Conservation (phyloP, 2,888 invertebrate species). For the Augiades crinisus region DNA sequence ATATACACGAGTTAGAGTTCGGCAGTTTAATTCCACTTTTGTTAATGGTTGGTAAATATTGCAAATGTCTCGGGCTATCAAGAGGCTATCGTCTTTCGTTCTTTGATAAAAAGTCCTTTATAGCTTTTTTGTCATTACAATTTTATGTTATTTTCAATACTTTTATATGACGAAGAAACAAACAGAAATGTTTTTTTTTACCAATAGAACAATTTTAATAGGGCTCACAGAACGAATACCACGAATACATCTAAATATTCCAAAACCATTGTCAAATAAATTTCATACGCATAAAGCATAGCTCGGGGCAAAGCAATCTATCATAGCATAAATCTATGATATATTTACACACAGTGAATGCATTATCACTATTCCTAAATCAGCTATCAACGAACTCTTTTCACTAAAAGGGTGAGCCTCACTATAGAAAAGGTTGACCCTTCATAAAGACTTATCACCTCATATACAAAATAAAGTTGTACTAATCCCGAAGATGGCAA, state of each 20-base stretch:
- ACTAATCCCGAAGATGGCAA: conserved; percentile 60
- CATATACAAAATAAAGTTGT: conserved; percentile 81
- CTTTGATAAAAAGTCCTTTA: too few relatives aligned
- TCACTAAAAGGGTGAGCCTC: conserved; percentile 80
- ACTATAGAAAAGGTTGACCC: conserved; percentile 82
- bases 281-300: conserved; percentile 28
- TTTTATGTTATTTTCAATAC: too few relatives aligned
- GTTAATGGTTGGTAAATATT: too few relatives aligned
- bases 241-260: conserved; percentile 3
- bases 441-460: conserved; percentile 82
- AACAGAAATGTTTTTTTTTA: neutral
- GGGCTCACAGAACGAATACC: neutral
- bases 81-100: too few relatives aligned
- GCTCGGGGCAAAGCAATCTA: conserved; percentile 60
- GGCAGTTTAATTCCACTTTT: too few relatives aligned
- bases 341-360: conserved; percentile 78
- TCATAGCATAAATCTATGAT: conserved; percentile 77
- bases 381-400: conserved; percentile 81
- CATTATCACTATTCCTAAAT: conserved; percentile 80
- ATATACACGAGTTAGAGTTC: too few relatives aligned
- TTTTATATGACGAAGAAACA: too few relatives aligned
- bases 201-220: neutral
- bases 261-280: conserved; percentile 39
- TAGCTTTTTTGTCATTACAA: too few relatives aligned
- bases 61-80: too few relatives aligned